Base-by-base conservation (phyloP, 2,888 invertebrate genomes). In the Atethmia centrago region DNA sequence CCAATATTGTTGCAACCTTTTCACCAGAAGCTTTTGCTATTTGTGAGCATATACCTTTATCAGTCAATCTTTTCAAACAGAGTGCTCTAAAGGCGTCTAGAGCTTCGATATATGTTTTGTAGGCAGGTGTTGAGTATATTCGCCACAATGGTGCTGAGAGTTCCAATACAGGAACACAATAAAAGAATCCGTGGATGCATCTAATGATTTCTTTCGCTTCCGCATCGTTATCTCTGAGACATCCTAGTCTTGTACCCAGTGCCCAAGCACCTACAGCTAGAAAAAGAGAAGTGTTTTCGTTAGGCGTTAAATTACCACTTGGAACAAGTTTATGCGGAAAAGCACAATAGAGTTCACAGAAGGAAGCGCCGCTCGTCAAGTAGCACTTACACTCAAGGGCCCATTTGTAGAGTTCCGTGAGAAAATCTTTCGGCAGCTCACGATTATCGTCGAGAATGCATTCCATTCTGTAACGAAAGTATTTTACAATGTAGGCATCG, bases 181-280 rank as follows among this genome's bases (percentile, higher is more conserved):
- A 97, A 89, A 98, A 98, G 93, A 98, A 98, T 14, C 95, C 95
- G 90, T 98, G 98, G 84, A 98, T 98, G 81, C 97, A 97, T 90
- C 97, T 96, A 78, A 99, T 98, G 91, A 99, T 98, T 90, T 97
- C 97, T 90, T 97, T 97, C 0, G 98, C 97, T 88, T 98, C 97
- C 0, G 97, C 97, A 74, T 98, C 98, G 63, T 97, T 97, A 25
- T 97, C 96, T 73, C 97, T 96, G 62, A 98, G 91, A 92, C 98
- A 98, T 36, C 98, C 98, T 68, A 99, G 94, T 85, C 98, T 97
- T 40, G 97, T 97, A 88, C 98, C 98, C 88, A 99, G 95, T 8
- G 98, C 98, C 89, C 98, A 98, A 84, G 97, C 97, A 28, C 98
- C 98, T 3, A 98, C 98, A 84, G 98, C 98, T 98, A 91, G 76